These are phyloP conservation scores for Poeciliopsis turneri DNA, from an alignment of 2,797 vertebrate species.

Conservation along the genomic window DNA sequence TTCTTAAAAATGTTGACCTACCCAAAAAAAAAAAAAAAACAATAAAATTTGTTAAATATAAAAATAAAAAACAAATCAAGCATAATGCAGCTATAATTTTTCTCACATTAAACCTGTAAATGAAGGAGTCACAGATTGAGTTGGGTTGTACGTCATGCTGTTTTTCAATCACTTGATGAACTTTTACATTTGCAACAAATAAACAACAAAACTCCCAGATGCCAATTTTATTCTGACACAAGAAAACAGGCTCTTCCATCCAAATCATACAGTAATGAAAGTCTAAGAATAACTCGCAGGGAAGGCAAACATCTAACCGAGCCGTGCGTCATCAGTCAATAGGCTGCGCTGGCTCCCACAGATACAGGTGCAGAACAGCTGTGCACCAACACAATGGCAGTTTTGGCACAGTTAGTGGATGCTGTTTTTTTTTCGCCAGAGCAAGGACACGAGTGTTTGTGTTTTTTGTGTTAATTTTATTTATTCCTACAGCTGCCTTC, in stretches of 20 bases:
- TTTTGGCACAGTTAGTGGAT: slow-evolving; percentile 18
- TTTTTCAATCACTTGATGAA: not conserved
- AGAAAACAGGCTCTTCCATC: slow-evolving; percentile 14
- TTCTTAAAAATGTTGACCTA: not conserved
- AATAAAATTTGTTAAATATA: not conserved
- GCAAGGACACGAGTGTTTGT: slow-evolving; percentile 48
- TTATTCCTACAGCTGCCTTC: slow-evolving; percentile 14
- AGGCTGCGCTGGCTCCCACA: slow-evolving; percentile 34
- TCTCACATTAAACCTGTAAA: not conserved
- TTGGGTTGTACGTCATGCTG: not conserved
- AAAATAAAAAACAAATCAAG: not conserved
- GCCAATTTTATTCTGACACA: not conserved
- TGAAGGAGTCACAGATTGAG: not conserved
- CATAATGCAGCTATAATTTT: not conserved
- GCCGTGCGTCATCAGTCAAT: slow-evolving; percentile 31
- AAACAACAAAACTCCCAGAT: not conserved
- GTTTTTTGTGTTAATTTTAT: slow-evolving; percentile 14
- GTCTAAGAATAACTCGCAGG: slow-evolving; percentile 16
- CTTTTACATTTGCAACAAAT: not conserved
- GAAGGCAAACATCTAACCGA: slow-evolving; percentile 21
- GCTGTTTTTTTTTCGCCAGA: slow-evolving; percentile 10
- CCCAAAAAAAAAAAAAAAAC: not conserved
- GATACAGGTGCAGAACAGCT: slow-evolving; percentile 43
- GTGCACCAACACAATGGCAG: slow-evolving; percentile 35
- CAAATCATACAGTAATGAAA: slow-evolving; percentile 16